phyloP scores from a whole-genome alignment of 2,113 vertebrate species.

The Campylorhamphus procurvoides region DNA sequence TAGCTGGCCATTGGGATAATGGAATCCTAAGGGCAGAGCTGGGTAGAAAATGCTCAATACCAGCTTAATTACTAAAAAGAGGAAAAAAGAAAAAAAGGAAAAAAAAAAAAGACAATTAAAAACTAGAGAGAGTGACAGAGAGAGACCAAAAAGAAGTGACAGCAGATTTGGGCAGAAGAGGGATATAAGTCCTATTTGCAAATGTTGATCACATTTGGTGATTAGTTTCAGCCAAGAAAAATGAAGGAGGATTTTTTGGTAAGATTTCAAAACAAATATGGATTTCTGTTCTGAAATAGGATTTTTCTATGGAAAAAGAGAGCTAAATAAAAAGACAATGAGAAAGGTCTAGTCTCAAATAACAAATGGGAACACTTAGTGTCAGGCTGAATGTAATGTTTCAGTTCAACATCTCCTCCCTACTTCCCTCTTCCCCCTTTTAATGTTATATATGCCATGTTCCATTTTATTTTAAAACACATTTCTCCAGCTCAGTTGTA shows the following conservation, averaged over 20 bases:
- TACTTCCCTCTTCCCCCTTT: neutral
- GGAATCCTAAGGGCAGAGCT: neutral
- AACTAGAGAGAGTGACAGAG: neutral
- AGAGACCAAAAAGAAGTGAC: neutral
- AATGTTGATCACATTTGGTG: constrained; percentile 39
- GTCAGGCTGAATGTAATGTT: neutral
- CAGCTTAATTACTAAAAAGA: neutral
- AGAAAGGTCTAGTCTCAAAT: neutral
- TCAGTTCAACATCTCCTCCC: neutral
- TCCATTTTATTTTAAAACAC: neutral
- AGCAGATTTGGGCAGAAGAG: neutral
- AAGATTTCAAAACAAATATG: constrained; percentile 13
- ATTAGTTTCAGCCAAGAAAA: constrained; percentile 14
- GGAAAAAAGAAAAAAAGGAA: accelerated
- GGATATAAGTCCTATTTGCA: neutral
- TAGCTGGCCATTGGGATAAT: neutral
- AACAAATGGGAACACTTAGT: neutral
- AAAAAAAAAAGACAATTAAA: neutral
- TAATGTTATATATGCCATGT: neutral
- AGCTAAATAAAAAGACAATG: neutral
- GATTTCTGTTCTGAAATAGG: neutral
- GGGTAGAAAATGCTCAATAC: neutral
- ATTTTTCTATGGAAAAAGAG: neutral
- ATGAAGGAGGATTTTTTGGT: neutral
- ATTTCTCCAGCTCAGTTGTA: neutral